Conservation (phyloP, 1,140 invertebrate genomes). For the Pinna nobilis region DNA sequence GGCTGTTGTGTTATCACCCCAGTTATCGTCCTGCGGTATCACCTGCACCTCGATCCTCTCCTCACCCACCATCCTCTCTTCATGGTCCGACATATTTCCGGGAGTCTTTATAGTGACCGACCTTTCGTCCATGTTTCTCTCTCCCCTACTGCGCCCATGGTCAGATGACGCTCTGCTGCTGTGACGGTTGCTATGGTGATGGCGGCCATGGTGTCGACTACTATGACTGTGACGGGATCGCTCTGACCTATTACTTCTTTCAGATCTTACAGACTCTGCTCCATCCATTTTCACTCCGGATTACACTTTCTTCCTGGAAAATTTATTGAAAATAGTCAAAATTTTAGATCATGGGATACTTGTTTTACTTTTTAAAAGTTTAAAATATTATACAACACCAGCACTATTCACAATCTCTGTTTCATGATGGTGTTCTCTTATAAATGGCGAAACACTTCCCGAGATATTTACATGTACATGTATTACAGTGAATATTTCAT, state of each 20-base stretch:
- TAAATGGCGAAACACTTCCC: too few species aligned
- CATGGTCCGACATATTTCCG: constrained; percentile 64
- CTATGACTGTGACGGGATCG: constrained; percentile 69
- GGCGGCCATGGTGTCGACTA: constrained; percentile 58
- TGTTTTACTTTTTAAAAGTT: too few species aligned
- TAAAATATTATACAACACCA: too few species aligned
- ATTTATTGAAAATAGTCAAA: too few species aligned
- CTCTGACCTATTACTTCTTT: constrained; percentile 72
- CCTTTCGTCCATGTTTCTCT: constrained; percentile 62
- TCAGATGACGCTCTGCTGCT: constrained; percentile 48
- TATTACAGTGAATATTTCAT: too few species aligned
- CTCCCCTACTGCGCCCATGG: constrained; percentile 51
- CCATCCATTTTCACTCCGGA: constrained; percentile 64
- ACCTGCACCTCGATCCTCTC: constrained; percentile 90
- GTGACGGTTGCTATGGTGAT: constrained; percentile 46
- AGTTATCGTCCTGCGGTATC: constrained; percentile 94
- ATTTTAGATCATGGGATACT: too few species aligned
- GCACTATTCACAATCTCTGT: too few species aligned
- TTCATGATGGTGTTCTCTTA: too few species aligned
- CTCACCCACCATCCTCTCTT: constrained; percentile 73
- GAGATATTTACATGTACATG: too few species aligned
- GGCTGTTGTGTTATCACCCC: constrained; percentile 98
- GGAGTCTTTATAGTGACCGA: constrained; percentile 70
- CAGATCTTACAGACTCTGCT: constrained; percentile 72
- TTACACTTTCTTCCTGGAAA: too few species aligned